These are phyloP conservation scores for Thermophis baileyi DNA, from an alignment of 2,113 vertebrate genomes.

Conservation along the genomic window DNA sequence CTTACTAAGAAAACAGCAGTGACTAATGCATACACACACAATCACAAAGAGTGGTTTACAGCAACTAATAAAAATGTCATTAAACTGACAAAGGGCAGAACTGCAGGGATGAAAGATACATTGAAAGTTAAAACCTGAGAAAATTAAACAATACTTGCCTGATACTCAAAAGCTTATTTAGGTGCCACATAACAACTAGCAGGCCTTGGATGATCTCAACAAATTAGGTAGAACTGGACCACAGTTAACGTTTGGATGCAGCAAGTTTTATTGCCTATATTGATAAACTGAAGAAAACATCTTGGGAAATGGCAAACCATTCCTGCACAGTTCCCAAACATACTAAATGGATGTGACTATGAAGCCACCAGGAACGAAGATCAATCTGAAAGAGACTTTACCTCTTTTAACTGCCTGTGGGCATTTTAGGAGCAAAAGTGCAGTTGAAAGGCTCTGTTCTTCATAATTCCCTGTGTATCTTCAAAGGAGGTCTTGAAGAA, in stretches of 20 bases:
- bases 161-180: not conserved
- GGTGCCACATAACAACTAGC: not conserved
- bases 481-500: not conserved
- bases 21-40: not conserved
- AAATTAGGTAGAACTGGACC: not conserved
- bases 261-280: not conserved
- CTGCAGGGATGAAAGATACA: not conserved
- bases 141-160: not conserved
- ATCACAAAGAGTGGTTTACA: not conserved
- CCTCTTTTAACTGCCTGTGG: not conserved
- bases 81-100: not conserved
- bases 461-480: not conserved
- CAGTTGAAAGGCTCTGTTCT: not conserved
- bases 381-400: not conserved
- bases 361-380: not conserved
- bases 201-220: not conserved
- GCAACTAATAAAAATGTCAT: not conserved
- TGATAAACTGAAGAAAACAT: not conserved
- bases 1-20: not conserved
- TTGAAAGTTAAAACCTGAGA: not conserved
- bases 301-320: not conserved
- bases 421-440: not conserved
- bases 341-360: not conserved
- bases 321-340: not conserved
- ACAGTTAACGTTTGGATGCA: not conserved